Conservation (phyloP, 2,113 vertebrate genomes). For the Rattus norvegicus region DNA sequence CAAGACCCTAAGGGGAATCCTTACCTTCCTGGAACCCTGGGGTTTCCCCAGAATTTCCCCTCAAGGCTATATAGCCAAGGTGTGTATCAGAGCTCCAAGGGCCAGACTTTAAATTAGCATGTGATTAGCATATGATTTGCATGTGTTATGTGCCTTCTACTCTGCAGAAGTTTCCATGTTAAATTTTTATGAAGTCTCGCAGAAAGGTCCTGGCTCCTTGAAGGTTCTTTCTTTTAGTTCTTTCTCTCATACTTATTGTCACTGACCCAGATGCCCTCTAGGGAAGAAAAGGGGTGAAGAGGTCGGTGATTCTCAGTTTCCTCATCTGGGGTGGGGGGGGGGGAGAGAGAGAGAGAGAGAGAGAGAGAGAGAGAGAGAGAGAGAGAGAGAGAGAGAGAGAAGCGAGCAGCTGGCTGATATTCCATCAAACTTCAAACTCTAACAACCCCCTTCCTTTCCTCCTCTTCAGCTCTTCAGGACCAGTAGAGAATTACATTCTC, state of each 20-base stretch:
- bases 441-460: not conserved
- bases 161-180: conserved; percentile 79
- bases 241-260: conserved; percentile 41
- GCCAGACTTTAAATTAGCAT: conserved; percentile 69
- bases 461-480: not conserved
- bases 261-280: conserved; percentile 37
- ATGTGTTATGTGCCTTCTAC: conserved; percentile 68
- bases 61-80: conserved; percentile 40
- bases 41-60: conserved; percentile 63
- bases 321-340: not conserved
- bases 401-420: not conserved
- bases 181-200: conserved; percentile 82
- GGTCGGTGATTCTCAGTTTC: conserved; percentile 44
- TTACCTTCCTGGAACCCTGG: conserved; percentile 2
- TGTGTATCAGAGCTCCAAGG: conserved; percentile 64
- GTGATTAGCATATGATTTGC: conserved; percentile 81
- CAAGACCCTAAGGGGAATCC: conserved; percentile 20
- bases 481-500: not conserved
- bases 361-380: conserved; percentile 25
- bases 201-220: conserved; percentile 74
- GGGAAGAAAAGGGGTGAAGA: conserved; percentile 28
- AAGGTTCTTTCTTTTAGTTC: conserved; percentile 72
- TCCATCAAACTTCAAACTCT: not conserved
- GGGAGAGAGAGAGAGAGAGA: not conserved
- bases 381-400: conserved; percentile 23